Base-by-base conservation (phyloP, 1,140 invertebrate genomes). In the Cherax quadricarinatus region DNA sequence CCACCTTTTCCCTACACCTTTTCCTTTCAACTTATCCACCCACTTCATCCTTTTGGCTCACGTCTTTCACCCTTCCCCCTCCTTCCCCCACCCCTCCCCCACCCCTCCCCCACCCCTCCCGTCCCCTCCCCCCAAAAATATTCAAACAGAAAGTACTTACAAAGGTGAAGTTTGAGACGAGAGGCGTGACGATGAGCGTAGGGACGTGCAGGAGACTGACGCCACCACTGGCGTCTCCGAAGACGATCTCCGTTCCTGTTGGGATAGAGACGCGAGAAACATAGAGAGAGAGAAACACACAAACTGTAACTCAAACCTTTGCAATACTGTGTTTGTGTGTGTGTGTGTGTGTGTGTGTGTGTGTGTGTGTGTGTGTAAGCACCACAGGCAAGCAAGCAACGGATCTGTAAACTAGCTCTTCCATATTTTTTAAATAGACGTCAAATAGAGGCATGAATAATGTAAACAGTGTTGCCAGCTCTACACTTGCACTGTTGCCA, bases 81-180 rank as follows among this genome's bases (percentile, higher is more conserved):
- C 18, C 78, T 79, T 3, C 18, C 62, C 18, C 62, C 18, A 10
- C 18, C 62, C 18, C 62, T 66, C 62, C 18, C 62, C 18, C 62
- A n/a, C n/a, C n/a, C 5, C 62, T 66, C 62, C 62, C 62, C 12
- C 18, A 66, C 4, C 10, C 62, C 62, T 16, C 6, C 62, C 62
- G 4, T 70, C 16, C 6, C 62, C 62, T 18, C 62, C 16, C 16
- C 62, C 62, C 62, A 70, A 18, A 70, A 70, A 0, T 18, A 21
- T 16, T 57, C 49, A 2, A 21, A 4, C 51, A 24, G 4, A 48
- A 9, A 9, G 21, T 78, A 89, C 88, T 89, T 70, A 89, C 88
- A 49, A 89, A 89, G 21, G 88, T 89, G 51, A 82, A 89, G 80
- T 89, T 89, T 12, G 88, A 89, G 24, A 89, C 88, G 60, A 89